Evolutionary conservation across 2,797 vertebrate species (phyloP), one percentile per base, ranked within the genome.

Genomic region (Hydrophis major): DNA sequence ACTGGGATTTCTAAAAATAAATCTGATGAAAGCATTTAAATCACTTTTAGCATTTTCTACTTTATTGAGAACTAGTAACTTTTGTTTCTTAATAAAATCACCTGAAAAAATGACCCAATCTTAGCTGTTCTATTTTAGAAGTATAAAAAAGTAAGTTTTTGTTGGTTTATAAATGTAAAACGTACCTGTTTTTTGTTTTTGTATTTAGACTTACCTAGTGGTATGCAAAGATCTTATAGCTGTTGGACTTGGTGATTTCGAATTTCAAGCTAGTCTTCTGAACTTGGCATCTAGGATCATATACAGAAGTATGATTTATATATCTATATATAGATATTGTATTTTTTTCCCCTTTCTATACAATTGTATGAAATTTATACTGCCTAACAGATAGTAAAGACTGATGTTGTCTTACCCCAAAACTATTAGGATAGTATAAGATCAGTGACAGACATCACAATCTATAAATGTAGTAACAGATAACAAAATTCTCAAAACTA

Each of bases 161-260:
- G 6, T 25, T 11, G 50, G 42, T 55, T 27, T 55, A 50, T 55
- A 53, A n/a, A 56, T 28, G 25, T 87, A n/a, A 69, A 42, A 10
- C 20, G 4, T 83, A 47, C 8, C 20, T 11, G 8, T 90, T 93
- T 91, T 60, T n/a, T 87, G 50, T 4, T 95, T 57, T 90, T 95
- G 94, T 10, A 3, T 42, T 4, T 97, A 99, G 99, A 97, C 95
- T 69, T 99, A 98, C 96, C 96, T 99, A 95, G 95, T 96, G 0
- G 97, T 99, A 27, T 98, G 98, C 94, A 98, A 98, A 92, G 99
- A 99, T 6, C 96, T 98, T 86, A 92, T 99, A 83, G 98, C 99
- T 88, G 98, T 99, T 60, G 98, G 98, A 95, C 97, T 99, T 90
- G 98, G 98, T 0, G 98, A 98, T 83, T 25, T 93, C 50, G 88